Percentiles rank a stretch among this genome's conserved stretches.
Evolutionary conservation across 1,140 invertebrate genomes (phyloP).

Genomic region (Geopemphigus sp.): DNA sequence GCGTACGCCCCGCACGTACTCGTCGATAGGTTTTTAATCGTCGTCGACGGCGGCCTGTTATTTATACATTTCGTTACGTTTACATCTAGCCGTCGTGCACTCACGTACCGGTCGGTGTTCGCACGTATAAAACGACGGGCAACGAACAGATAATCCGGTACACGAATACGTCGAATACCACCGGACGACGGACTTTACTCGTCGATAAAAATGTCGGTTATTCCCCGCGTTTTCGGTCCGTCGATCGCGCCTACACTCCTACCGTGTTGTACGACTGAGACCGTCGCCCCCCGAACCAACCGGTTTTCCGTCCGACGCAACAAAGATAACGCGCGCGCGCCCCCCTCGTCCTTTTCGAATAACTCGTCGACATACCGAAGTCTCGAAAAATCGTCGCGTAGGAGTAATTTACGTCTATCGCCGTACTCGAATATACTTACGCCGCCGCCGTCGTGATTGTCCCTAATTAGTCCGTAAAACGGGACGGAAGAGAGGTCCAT

Average conservation of each 20-base stretch:
- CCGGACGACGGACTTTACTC: neutral
- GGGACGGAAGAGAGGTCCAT: neutral
- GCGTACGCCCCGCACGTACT: too few relatives aligned
- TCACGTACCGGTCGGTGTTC: too few relatives aligned
- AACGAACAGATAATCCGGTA: too few relatives aligned
- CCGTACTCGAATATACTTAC: neutral
- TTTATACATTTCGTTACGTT: too few relatives aligned
- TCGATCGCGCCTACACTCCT: constrained; percentile 6
- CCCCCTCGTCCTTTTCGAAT: constrained; percentile 25
- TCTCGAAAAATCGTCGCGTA: constrained; percentile 42
- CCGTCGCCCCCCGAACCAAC: too few relatives aligned
- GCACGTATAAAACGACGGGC: too few relatives aligned
- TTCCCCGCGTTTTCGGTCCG: neutral
- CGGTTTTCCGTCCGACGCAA: constrained; percentile 33
- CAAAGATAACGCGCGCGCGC: constrained; percentile 33
- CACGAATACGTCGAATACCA: too few relatives aligned
- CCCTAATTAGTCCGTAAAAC: constrained; percentile 1
- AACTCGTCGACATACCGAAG: constrained; percentile 39
- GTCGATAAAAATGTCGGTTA: constrained; percentile 27
- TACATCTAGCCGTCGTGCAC: too few relatives aligned
- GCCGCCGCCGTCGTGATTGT: neutral
- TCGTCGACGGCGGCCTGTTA: too few relatives aligned
- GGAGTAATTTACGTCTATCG: constrained; percentile 36
- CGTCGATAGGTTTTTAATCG: too few relatives aligned
- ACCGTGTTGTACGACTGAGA: too few relatives aligned